A percentile compares a stretch with the other conserved stretches of the same genome.
Evolutionary conservation across 1,140 invertebrate genomes (phyloP).

Genomic region (Lepidurus couesii): DNA sequence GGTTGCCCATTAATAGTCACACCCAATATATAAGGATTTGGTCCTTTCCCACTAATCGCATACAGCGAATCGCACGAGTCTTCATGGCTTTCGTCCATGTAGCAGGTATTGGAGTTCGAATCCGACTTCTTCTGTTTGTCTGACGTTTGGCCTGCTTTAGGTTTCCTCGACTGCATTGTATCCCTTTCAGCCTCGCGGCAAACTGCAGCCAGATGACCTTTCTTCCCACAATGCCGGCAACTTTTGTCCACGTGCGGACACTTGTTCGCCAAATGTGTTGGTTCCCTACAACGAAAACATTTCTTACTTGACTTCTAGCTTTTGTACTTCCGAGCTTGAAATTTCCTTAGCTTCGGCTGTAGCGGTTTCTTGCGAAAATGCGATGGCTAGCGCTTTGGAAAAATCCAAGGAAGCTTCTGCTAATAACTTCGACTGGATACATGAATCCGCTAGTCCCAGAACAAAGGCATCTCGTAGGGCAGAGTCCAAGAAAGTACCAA

Average conservation of each 20-base stretch:
- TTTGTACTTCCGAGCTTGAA: neutral
- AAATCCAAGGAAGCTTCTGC: neutral
- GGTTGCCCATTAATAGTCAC: neutral
- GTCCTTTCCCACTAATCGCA: neutral
- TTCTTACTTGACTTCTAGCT: neutral
- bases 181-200: constrained; percentile 12
- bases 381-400: neutral
- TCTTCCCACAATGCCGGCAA: constrained; percentile 32
- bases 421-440: constrained; percentile 24
- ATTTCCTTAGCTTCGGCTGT: neutral
- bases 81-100: neutral
- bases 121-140: too few relatives aligned
- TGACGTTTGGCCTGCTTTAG: too few relatives aligned
- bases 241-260: constrained; percentile 22
- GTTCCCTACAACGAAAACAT: constrained; percentile 30
- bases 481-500: constrained; percentile 24
- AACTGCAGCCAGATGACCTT: constrained; percentile 30
- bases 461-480: constrained; percentile 33
- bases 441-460: neutral
- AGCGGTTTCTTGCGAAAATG: neutral
- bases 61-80: neutral
- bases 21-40: neutral
- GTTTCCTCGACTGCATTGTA: too few relatives aligned
- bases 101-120: neutral
- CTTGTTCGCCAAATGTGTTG: neutral